A percentile compares a stretch with the other conserved stretches of the same genome.
Evolutionary conservation across 2,888 invertebrate species (phyloP).

Genomic region (Calephelis perditalis): DNA sequence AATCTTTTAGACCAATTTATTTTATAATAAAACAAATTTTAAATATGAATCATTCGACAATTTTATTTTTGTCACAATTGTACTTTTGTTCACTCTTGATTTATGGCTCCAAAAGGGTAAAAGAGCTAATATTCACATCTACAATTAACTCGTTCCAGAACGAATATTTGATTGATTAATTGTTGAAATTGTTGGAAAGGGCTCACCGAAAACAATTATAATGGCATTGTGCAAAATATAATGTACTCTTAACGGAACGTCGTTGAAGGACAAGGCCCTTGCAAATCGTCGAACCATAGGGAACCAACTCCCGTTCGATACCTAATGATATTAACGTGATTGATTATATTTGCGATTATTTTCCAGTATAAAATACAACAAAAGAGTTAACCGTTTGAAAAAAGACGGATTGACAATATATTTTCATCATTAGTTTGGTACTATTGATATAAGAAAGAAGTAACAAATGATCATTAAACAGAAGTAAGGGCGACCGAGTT

Average conservation of each 20-base stretch:
- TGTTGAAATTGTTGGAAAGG: constrained; percentile 51
- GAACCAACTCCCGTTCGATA: constrained; percentile 52
- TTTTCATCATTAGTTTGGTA: constrained; percentile 12
- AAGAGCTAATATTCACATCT: constrained; percentile 30
- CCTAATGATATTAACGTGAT: constrained; percentile 68
- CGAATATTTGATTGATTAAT: constrained; percentile 66
- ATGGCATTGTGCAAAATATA: constrained; percentile 53
- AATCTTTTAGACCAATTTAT: too few species aligned
- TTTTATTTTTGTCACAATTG: neutral
- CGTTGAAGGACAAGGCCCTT: constrained; percentile 40
- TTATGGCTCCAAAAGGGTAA: constrained; percentile 39
- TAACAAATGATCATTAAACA: constrained; percentile 19
- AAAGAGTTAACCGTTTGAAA: constrained; percentile 54
- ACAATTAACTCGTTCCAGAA: constrained; percentile 43
- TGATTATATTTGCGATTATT: constrained; percentile 34
- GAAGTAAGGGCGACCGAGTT: constrained; percentile 35
- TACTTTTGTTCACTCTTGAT: constrained; percentile 20
- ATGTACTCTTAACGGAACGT: constrained; percentile 41
- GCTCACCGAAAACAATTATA: constrained; percentile 59
- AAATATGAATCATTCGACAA: too few species aligned
- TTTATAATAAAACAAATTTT: too few species aligned
- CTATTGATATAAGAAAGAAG: constrained; percentile 19
- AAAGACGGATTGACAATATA: constrained; percentile 10
- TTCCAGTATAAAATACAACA: constrained; percentile 34
- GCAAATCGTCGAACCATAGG: constrained; percentile 49